Percentiles rank a stretch among this genome's conserved stretches.
Conservation (phyloP, 1,140 invertebrate species). For the Doryteuthis pealeii region DNA sequence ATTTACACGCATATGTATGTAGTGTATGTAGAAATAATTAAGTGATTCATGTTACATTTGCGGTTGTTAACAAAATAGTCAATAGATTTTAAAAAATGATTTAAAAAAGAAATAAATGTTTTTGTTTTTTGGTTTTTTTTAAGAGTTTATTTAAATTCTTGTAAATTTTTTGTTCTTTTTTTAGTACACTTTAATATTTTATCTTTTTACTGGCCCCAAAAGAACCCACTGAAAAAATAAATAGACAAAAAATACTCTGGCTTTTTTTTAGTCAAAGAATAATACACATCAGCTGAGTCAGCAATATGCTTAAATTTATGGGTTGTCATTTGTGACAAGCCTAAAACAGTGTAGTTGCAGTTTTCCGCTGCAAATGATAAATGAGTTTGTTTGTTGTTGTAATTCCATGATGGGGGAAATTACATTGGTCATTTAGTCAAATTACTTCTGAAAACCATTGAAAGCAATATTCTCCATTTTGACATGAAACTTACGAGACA, state of each 20-base stretch:
- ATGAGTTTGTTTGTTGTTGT: conserved; percentile 95
- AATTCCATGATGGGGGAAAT: conserved; percentile 77
- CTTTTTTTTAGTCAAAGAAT: not conserved
- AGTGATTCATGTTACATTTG: too few species aligned
- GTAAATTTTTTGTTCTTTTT: too few species aligned
- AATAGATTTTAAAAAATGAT: too few species aligned
- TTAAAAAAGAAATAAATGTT: too few species aligned
- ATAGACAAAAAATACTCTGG: conserved; percentile 2
- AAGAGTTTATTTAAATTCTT: too few species aligned
- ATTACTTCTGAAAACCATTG: conserved; percentile 90
- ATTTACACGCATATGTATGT: too few species aligned
- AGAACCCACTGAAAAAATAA: not conserved
- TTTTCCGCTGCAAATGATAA: conserved; percentile 95
- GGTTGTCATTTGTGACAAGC: conserved; percentile 52
- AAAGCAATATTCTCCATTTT: conserved; percentile 89
- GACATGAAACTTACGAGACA: conserved; percentile 67
- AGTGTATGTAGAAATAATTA: too few species aligned
- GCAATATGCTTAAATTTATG: conserved; percentile 53
- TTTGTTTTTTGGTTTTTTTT: too few species aligned
- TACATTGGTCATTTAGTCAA: conserved; percentile 77
- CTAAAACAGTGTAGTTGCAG: conserved; percentile 73
- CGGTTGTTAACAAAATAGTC: too few species aligned
- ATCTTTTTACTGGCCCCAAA: too few species aligned
- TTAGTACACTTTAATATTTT: too few species aligned
- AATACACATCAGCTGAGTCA: conserved; percentile 13